These are phyloP conservation scores for Sphenopsis melanotis DNA, from an alignment of 2,797 vertebrate species.

Conservation along the genomic window DNA sequence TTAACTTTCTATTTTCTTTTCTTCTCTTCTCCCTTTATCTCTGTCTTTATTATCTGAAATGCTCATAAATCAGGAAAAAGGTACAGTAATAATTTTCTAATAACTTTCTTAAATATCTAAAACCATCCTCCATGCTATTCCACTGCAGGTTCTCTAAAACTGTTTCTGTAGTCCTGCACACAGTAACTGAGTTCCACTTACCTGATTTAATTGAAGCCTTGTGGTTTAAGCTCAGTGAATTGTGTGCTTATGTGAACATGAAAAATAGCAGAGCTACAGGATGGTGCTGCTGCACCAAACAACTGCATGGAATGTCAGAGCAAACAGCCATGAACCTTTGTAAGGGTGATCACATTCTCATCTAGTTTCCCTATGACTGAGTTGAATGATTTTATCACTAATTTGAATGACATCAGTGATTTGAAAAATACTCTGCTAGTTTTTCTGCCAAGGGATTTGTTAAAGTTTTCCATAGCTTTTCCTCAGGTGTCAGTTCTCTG, in stretches of 20 bases:
- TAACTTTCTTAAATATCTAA: slow-evolving; percentile 34
- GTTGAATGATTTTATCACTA: neutral
- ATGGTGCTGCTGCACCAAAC: neutral
- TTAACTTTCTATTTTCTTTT: slow-evolving; percentile 73
- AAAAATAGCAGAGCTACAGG: neutral
- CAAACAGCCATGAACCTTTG: neutral
- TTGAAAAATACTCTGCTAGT: slow-evolving; percentile 20
- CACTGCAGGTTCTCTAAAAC: neutral
- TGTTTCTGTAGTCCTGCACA: neutral
- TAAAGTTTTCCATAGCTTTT: slow-evolving; percentile 47
- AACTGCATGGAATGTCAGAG: neutral
- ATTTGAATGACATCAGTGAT: neutral
- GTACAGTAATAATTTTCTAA: slow-evolving; percentile 80
- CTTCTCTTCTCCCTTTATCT: slow-evolving; percentile 77
- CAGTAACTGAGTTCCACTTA: neutral
- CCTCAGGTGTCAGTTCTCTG: slow-evolving; percentile 55
- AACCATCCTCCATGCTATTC: neutral
- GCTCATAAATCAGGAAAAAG: slow-evolving; percentile 88
- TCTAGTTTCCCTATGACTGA: slow-evolving; percentile 9
- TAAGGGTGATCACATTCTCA: neutral
- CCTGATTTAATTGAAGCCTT: neutral
- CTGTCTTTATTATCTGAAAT: slow-evolving; percentile 76
- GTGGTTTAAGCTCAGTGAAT: neutral
- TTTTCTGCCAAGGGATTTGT: slow-evolving; percentile 38
- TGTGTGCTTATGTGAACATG: neutral